phyloP scores from a whole-genome alignment of 2,888 invertebrate genomes.

The Amblyjoppa fuscipennis region DNA sequence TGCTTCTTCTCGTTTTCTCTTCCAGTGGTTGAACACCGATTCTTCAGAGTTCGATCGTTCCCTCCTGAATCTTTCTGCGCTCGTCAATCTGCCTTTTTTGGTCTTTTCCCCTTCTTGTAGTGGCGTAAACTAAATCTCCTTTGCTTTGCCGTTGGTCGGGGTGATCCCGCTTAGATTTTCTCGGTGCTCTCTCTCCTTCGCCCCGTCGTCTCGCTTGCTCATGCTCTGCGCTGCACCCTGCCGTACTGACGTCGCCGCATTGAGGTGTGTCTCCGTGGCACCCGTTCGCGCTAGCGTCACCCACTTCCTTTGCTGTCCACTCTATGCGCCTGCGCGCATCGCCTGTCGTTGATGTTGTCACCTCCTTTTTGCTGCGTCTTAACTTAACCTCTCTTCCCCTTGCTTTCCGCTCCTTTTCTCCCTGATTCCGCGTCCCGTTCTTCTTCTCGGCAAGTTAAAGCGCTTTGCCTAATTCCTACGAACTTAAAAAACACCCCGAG shows the following conservation, averaged over 20 bases:
- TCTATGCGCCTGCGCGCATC: not conserved
- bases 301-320: not conserved
- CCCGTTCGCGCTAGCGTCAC: not conserved
- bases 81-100: constrained; percentile 4
- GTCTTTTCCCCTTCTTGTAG: not conserved
- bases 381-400: not conserved
- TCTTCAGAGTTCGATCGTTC: not conserved
- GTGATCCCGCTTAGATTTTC: not conserved
- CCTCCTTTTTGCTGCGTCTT: not conserved
- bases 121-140: not conserved
- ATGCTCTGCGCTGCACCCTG: not conserved
- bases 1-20: not conserved
- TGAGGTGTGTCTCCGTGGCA: not conserved
- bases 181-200: not conserved
- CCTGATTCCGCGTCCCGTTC: not conserved
- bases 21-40: not conserved
- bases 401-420: not conserved
- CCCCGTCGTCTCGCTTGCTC: not conserved
- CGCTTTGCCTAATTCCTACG: not conserved
- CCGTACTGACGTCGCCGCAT: not conserved
- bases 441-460: not conserved
- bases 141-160: not conserved
- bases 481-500: not conserved
- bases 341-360: not conserved
- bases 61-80: constrained; percentile 12